Evolutionary conservation across 2,888 invertebrate species (phyloP).

Genomic region (Teleogryllus oceanicus): DNA sequence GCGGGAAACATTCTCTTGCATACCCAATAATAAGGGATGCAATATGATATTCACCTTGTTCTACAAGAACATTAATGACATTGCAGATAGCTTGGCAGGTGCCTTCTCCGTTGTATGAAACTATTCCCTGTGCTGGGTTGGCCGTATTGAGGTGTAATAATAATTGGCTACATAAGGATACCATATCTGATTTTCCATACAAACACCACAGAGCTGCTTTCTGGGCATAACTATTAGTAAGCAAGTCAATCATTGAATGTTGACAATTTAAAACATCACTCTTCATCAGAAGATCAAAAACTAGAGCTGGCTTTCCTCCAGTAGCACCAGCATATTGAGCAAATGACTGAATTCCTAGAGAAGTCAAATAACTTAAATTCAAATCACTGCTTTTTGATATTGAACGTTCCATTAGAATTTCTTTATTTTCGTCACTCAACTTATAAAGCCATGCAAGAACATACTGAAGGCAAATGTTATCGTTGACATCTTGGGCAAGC

Average conservation of each 20-base stretch:
- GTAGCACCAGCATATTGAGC: conserved; percentile 73
- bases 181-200: conserved; percentile 84
- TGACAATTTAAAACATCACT: conserved; percentile 84
- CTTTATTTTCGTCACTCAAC: conserved; percentile 52
- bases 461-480: conserved; percentile 79
- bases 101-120: conserved; percentile 62
- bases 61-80: conserved; percentile 56
- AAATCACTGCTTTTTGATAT: conserved; percentile 66
- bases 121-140: conserved; percentile 43
- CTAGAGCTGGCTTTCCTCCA: conserved; percentile 61
- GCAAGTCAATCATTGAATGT: conserved; percentile 75
- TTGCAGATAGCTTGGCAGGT: conserved; percentile 68
- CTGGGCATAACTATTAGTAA: conserved; percentile 75
- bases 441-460: conserved; percentile 79
- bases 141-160: conserved; percentile 69
- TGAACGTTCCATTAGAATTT: conserved; percentile 63
- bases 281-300: conserved; percentile 72
- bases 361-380: conserved; percentile 67
- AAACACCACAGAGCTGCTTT: conserved; percentile 83
- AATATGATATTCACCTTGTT: conserved; percentile 56
- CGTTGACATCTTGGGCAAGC: conserved; percentile 83
- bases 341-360: conserved; percentile 69
- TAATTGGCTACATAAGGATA: conserved; percentile 74
- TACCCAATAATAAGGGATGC: conserved; percentile 59
- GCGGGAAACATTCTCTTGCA: conserved; percentile 62